Evolutionary conservation across 1,140 invertebrate genomes (phyloP), one percentile per base, ranked within the genome.

Genomic region (Drosophila guanche): DNA sequence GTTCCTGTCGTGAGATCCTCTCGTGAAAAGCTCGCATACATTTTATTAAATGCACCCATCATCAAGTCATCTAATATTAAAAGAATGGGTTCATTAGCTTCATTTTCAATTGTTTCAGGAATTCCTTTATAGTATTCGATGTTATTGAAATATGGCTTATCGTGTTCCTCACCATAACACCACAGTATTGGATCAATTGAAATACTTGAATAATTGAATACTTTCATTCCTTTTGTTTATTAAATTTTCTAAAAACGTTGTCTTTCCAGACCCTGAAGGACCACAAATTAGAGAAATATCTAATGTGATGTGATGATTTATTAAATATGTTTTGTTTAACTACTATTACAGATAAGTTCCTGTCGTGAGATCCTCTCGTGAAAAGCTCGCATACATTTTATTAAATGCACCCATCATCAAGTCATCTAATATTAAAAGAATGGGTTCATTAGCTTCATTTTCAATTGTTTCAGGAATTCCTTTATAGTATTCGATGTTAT

Each of bases 321-420:
- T 27, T 5, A 25, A 48, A 48, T 14, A 48, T 48, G 14, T 48
- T 48, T 37, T 37, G 14, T n/a, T 16, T 52, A 3, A 52, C 50
- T 4, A 37, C 50, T 52, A 16, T 27, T 5, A 52, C 50, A 8
- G 50, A 52, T 52, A 52, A 52, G 16, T 52, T 52, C 16, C 29
- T 52, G 5, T 52, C 29, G 4, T 52, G 50, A 8, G 50, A 52
- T 37, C 50, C 50, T 22, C 16, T 52, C 4, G 50, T 37, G 8
- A 52, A 52, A n/a, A 52, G 29, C 10, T 52, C 50, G 5, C 29
- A 52, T 2, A 52, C 50, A 20, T 20, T 52, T 40, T 52, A 52
- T 52, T 55, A 42, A 55, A 55, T 20, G 16, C 16, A 0, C 16
- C 16, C 16, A 20, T 20, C 16, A 20, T 20, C 16, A 20, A 20